Percentiles rank a stretch among this genome's conserved stretches.
Conservation (phyloP, 2,113 vertebrate genomes). For the Delphinus delphis region DNA sequence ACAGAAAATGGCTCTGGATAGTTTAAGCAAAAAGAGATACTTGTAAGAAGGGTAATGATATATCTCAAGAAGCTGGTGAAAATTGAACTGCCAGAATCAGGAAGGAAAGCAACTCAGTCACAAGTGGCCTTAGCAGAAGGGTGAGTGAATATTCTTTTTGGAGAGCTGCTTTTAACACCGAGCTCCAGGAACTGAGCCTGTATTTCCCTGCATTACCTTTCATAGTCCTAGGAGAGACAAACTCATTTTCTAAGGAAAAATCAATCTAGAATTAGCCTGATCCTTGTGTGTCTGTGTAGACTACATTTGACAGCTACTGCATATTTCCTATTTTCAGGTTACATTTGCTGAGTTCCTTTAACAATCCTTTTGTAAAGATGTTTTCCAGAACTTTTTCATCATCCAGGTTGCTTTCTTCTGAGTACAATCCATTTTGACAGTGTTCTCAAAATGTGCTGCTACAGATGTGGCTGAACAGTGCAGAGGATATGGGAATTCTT, state of each 20-base stretch:
- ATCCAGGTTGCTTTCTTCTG: background rate
- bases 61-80: background rate
- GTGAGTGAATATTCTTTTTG: background rate
- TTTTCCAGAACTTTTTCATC: background rate
- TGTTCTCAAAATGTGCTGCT: background rate
- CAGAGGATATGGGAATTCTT: background rate
- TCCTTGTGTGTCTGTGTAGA: background rate
- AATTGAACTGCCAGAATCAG: background rate
- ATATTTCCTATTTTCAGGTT: background rate
- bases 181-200: background rate
- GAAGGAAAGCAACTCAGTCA: background rate
- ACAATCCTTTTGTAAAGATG: background rate
- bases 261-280: background rate
- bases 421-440: background rate
- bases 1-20: background rate
- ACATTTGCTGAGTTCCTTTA: slow-evolving; percentile 5
- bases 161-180: background rate
- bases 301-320: background rate
- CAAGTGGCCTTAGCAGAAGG: background rate
- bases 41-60: background rate
- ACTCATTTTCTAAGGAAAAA: background rate
- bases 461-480: background rate
- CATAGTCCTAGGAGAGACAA: background rate
- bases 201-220: background rate
- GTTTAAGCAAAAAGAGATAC: background rate